These are phyloP conservation scores for Lithophane ornitopus DNA, from an alignment of 2,888 invertebrate genomes.

Conservation along the genomic window DNA sequence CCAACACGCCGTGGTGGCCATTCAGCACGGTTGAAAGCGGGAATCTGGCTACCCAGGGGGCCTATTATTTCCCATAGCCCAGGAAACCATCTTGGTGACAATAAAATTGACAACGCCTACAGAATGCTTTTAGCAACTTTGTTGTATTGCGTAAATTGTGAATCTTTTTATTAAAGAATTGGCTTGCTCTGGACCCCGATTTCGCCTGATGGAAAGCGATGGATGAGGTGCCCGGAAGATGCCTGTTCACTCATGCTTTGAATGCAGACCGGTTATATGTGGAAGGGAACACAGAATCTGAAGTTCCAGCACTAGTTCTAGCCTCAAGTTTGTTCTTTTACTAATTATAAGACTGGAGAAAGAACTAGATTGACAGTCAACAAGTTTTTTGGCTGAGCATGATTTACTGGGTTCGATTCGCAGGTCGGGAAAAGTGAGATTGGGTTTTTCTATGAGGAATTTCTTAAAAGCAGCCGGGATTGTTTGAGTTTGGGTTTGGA, in stretches of 20 bases:
- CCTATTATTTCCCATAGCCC: neutral
- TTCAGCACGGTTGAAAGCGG: neutral
- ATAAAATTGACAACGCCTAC: slow-evolving; percentile 1
- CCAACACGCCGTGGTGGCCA: neutral
- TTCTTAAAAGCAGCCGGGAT: neutral
- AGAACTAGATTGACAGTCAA: neutral
- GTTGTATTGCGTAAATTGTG: neutral
- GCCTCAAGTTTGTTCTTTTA: neutral
- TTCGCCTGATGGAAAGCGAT: too few species aligned
- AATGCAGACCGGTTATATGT: too few species aligned
- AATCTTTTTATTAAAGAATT: too few species aligned
- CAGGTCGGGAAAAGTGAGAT: neutral
- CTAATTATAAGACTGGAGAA: neutral
- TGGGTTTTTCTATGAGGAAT: neutral
- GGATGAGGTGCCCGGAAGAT: too few species aligned
- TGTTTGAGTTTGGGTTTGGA: too few species aligned
- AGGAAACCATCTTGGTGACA: neutral
- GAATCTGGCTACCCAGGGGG: neutral
- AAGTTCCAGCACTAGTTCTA: neutral
- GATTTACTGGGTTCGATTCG: neutral
- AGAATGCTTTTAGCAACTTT: slow-evolving; percentile 6
- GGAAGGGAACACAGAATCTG: too few species aligned
- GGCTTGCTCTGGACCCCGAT: too few species aligned
- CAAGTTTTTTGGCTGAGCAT: neutral
- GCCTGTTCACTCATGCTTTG: too few species aligned